Evolutionary conservation across 2,888 invertebrate species (phyloP).

Genomic region (Clistopyga incitator): DNA sequence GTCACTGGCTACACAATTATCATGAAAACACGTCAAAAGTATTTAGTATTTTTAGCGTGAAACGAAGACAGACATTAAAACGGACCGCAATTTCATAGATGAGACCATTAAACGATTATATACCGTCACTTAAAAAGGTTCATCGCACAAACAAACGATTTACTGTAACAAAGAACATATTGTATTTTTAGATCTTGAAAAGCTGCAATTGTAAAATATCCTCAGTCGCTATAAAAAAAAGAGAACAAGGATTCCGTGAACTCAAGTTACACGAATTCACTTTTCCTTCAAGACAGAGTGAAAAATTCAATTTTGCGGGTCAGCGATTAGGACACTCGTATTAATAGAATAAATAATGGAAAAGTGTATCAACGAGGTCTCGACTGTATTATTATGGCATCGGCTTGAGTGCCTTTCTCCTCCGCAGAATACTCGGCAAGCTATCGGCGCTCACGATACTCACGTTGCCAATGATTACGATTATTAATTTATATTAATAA

Average conservation of each 20-base stretch:
- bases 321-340: constrained; percentile 34
- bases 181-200: constrained; percentile 3
- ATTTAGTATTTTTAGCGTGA: background rate
- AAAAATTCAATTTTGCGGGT: constrained; percentile 3
- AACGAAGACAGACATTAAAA: background rate
- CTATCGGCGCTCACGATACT: constrained; percentile 11
- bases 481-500: constrained; percentile 58
- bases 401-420: background rate
- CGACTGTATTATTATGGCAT: constrained; percentile 29
- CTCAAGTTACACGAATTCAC: background rate
- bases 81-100: background rate
- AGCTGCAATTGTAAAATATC: background rate
- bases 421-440: constrained; percentile 19
- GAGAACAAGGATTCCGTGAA: background rate
- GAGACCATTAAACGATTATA: background rate
- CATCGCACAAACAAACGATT: background rate
- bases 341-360: constrained; percentile 44
- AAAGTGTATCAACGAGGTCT: constrained; percentile 33
- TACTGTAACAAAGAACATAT: background rate
- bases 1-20: background rate
- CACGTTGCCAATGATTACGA: constrained; percentile 39
- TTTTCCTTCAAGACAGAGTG: background rate
- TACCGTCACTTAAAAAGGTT: background rate
- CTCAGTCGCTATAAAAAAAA: background rate
- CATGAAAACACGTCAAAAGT: background rate